A percentile compares a stretch with the other conserved stretches of the same genome.
Evolutionary conservation across 2,113 vertebrate species (phyloP).

Genomic region (Peromyscus leucopus): DNA sequence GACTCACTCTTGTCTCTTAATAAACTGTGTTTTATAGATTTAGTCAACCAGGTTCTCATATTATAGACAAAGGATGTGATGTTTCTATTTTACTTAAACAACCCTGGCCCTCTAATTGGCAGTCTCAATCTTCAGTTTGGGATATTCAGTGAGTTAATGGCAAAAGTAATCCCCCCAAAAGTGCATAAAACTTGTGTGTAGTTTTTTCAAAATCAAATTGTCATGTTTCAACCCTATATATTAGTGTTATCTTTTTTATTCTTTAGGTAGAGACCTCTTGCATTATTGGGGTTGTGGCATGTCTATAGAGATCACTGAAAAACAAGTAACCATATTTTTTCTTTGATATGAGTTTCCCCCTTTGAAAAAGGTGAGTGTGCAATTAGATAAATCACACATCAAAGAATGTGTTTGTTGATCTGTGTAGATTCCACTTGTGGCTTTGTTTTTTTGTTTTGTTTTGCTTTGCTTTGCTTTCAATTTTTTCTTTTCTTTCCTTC

Average conservation of each 20-base stretch:
- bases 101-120: neutral
- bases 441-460: neutral
- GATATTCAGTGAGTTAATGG: neutral
- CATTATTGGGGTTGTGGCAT: too few relatives aligned
- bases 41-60: neutral
- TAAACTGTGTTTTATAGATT: neutral
- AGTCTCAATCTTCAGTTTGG: neutral
- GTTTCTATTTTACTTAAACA: neutral
- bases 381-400: too few relatives aligned
- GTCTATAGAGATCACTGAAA: too few relatives aligned
- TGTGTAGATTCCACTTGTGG: neutral
- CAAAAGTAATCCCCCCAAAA: neutral
- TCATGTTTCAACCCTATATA: too few relatives aligned
- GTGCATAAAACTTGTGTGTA: neutral
- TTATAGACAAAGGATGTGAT: neutral
- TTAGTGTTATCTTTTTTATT: too few relatives aligned
- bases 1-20: neutral
- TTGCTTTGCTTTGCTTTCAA: neutral
- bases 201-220: too few relatives aligned
- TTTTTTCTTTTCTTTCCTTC: neutral
- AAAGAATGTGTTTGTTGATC: neutral
- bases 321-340: too few relatives aligned
- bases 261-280: too few relatives aligned
- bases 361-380: too few relatives aligned
- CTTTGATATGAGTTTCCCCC: too few relatives aligned